These are phyloP conservation scores for Platygyra sinensis DNA, from an alignment of 64 coral and sea anemone species.

Conservation along the genomic window DNA sequence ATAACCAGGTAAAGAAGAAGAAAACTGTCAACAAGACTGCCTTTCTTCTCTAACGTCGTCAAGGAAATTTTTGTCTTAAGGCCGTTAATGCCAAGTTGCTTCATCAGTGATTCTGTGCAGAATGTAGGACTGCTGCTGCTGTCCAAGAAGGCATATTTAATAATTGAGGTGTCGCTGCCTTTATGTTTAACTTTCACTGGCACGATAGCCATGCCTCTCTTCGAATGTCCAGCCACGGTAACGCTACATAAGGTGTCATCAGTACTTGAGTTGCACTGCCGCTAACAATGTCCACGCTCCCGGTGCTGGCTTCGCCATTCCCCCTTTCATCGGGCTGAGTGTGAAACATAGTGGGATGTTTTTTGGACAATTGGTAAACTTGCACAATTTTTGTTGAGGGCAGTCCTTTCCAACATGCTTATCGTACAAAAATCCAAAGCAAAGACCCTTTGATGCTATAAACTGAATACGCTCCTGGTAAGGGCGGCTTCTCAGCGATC, in stretches of 20 bases:
- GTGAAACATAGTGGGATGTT: background rate
- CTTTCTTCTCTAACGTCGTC: too few relatives aligned
- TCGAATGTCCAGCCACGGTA: background rate
- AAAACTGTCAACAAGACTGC: too few relatives aligned
- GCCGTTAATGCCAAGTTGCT: background rate
- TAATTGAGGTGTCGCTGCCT: background rate
- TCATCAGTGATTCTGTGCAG: slow-evolving; percentile 3
- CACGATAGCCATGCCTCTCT: background rate
- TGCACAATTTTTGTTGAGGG: background rate
- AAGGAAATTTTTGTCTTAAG: background rate
- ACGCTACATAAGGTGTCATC: background rate
- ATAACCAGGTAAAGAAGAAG: too few relatives aligned
- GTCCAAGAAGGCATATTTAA: slow-evolving; percentile 20
- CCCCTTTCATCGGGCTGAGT: background rate
- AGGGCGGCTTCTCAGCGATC: background rate
- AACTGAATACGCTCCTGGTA: slow-evolving; percentile 18
- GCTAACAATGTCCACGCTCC: background rate
- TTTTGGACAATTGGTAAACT: background rate
- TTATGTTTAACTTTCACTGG: background rate
- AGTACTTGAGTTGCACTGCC: background rate
- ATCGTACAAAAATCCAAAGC: slow-evolving; percentile 5
- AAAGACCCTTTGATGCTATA: background rate
- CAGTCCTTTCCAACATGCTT: background rate
- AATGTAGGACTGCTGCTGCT: slow-evolving; percentile 27
- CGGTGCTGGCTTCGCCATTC: background rate